Evolutionary conservation across 2,113 vertebrate species (phyloP).

Genomic region (Choloepus hoffmanni): DNA sequence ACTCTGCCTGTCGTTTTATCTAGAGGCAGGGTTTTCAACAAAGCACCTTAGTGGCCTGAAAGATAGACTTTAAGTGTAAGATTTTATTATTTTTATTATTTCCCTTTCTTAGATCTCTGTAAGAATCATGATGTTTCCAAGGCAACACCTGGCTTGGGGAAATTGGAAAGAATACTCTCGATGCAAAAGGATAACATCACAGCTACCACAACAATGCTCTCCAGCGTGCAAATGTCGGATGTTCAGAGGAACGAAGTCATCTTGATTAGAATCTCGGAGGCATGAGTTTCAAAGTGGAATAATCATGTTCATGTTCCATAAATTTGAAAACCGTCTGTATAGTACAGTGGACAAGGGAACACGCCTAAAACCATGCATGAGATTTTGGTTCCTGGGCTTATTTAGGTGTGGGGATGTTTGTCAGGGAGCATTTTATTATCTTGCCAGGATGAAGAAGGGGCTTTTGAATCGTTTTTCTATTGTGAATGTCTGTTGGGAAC

Average conservation of each 20-base stretch:
- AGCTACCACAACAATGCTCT: slow-evolving; percentile 52
- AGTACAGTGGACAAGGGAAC: slow-evolving; percentile 68
- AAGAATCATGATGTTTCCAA: slow-evolving; percentile 82
- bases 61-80: slow-evolving; percentile 73
- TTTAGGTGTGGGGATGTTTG: not conserved
- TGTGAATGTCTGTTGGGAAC: not conserved
- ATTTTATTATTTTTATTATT: slow-evolving; percentile 82
- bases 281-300: slow-evolving; percentile 57
- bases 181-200: slow-evolving; percentile 68
- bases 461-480: not conserved
- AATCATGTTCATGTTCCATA: slow-evolving; percentile 45
- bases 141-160: slow-evolving; percentile 78
- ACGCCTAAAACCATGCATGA: not conserved
- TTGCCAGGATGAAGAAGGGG: not conserved
- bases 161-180: slow-evolving; percentile 51
- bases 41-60: slow-evolving; percentile 66
- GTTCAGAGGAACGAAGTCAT: slow-evolving; percentile 46
- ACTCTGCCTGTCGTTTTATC: slow-evolving; percentile 55
- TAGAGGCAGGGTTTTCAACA: slow-evolving; percentile 62
- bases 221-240: not conserved
- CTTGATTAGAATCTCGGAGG: slow-evolving; percentile 54
- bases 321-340: slow-evolving; percentile 37
- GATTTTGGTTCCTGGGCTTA: not conserved
- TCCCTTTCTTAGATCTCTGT: slow-evolving; percentile 80
- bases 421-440: not conserved